A percentile compares a stretch with the other conserved stretches of the same genome.
Conservation (phyloP, 2,797 vertebrate genomes). For the Propithecus perrieri region DNA sequence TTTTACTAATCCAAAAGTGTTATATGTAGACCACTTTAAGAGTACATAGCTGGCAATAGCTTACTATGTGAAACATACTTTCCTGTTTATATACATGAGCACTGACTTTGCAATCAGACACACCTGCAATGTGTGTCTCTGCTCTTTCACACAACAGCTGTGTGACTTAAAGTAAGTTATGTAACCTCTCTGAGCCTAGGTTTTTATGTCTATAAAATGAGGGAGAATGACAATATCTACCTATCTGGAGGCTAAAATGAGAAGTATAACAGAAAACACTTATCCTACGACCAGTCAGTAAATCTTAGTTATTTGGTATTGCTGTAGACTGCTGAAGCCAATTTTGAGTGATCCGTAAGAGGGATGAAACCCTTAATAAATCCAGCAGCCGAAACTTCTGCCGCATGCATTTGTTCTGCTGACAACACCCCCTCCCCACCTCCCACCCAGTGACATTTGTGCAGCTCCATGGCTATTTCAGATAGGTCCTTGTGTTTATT, state of each 20-base stretch:
- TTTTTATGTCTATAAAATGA: background rate
- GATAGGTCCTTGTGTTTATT: background rate
- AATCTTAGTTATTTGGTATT: background rate
- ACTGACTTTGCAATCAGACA: background rate
- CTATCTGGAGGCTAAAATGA: background rate
- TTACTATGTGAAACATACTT: background rate
- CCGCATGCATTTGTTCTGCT: background rate
- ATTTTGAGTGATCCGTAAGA: background rate
- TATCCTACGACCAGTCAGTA: accelerated
- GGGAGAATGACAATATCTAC: background rate
- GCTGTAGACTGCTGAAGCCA: background rate
- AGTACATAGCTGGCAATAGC: background rate
- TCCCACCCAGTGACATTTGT: accelerated
- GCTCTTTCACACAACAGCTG: background rate
- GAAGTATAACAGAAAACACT: background rate
- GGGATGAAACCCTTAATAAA: background rate
- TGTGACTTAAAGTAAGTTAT: background rate
- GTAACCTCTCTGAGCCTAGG: background rate
- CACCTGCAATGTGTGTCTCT: background rate
- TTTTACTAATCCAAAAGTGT: background rate
- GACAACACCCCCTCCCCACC: background rate
- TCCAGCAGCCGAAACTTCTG: background rate
- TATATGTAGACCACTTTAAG: accelerated
- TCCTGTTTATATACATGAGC: background rate
- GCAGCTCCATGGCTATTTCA: background rate